Evolutionary conservation across 2,888 invertebrate genomes (phyloP).

Genomic region (Drosophila paracracens): DNA sequence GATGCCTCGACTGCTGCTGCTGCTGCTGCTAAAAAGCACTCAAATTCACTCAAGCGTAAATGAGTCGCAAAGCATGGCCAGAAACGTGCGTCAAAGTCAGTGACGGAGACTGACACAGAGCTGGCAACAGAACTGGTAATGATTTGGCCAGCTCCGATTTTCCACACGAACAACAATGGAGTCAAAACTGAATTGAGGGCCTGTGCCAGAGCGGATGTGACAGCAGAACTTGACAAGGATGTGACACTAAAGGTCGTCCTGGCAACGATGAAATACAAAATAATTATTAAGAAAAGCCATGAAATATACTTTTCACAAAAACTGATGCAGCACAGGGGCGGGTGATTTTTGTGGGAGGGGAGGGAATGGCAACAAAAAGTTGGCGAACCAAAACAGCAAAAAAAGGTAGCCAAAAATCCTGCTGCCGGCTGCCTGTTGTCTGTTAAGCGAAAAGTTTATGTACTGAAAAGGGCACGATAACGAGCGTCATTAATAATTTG

Average conservation of each 20-base stretch:
- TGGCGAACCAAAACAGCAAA: constrained; percentile 5
- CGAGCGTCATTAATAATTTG: constrained; percentile 84
- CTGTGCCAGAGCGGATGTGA: constrained; percentile 53
- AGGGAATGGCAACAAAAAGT: constrained; percentile 27
- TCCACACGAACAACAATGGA: constrained; percentile 73
- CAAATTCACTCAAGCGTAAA: constrained; percentile 73
- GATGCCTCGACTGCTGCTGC: constrained; percentile 27
- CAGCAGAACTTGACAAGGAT: constrained; percentile 70
- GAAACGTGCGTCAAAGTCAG: constrained; percentile 56
- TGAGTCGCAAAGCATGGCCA: constrained; percentile 61
- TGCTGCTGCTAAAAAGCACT: constrained; percentile 52
- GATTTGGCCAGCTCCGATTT: constrained; percentile 71
- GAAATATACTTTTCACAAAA: constrained; percentile 47
- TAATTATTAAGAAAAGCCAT: constrained; percentile 69
- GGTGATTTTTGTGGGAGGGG: not conserved
- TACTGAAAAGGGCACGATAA: constrained; percentile 84
- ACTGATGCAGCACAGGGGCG: not conserved
- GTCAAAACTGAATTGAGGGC: constrained; percentile 32
- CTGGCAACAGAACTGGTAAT: constrained; percentile 39
- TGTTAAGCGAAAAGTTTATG: constrained; percentile 82
- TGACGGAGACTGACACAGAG: constrained; percentile 1
- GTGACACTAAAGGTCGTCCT: constrained; percentile 75
- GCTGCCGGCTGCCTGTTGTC: constrained; percentile 34
- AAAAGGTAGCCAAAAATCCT: constrained; percentile 46
- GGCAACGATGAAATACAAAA: constrained; percentile 75